These are phyloP conservation scores for Epinotia demarniana DNA, from an alignment of 2,888 invertebrate genomes.

Conservation along the genomic window DNA sequence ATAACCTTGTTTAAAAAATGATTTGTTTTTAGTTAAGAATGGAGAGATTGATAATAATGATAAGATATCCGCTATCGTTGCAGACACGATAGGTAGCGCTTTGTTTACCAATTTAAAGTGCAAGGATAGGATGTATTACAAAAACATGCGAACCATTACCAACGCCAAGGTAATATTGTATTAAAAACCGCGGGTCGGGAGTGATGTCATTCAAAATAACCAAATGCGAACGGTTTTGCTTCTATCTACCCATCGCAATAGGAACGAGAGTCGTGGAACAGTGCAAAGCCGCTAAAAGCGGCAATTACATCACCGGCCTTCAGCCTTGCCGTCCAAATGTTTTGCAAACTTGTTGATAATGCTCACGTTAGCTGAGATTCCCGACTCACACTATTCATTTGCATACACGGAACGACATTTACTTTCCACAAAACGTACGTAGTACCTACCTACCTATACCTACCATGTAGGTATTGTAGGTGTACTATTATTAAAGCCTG, in stretches of 20 bases:
- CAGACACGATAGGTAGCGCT: conserved; percentile 8
- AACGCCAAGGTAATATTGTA: conserved; percentile 50
- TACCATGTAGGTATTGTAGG: no score
- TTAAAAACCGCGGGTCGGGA: conserved; percentile 36
- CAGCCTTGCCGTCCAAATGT: conserved; percentile 72
- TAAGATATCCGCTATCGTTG: conserved; percentile 27
- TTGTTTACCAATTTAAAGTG: conserved; percentile 23
- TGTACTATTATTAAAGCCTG: no score
- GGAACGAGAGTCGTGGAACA: conserved; percentile 48
- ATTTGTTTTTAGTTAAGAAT: conserved; percentile 23
- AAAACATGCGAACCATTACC: conserved; percentile 45
- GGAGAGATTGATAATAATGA: conserved; percentile 35
- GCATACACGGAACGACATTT: neutral
- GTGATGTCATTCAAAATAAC: conserved; percentile 38
- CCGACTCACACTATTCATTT: conserved; percentile 40
- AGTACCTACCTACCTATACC: no score
- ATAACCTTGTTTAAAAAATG: neutral
- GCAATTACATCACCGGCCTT: conserved; percentile 83
- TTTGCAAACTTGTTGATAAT: conserved; percentile 60
- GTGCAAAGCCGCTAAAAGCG: conserved; percentile 68
- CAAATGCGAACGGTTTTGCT: conserved; percentile 42
- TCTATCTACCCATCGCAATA: conserved; percentile 38
- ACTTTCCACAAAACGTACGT: neutral
- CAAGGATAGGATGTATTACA: conserved; percentile 19
- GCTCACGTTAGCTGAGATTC: conserved; percentile 73